These are phyloP conservation scores for Cavia porcellus DNA, from an alignment of 2,113 vertebrate species.

Conservation along the genomic window DNA sequence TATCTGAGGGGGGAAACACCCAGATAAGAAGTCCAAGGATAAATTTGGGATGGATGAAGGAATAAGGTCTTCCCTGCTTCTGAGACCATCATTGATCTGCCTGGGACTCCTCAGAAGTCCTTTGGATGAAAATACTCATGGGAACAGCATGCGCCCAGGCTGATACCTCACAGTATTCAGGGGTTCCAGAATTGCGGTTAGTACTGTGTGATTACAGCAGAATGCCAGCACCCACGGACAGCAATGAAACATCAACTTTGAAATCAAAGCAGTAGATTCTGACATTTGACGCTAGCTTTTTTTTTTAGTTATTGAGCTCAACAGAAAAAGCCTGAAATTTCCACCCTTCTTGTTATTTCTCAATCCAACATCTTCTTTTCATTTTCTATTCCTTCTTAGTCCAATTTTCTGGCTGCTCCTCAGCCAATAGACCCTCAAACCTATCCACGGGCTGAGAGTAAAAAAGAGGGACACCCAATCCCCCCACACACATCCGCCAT, in stretches of 20 bases:
- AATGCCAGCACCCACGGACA: neutral
- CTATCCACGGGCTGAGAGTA: neutral
- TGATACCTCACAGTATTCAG: conserved; percentile 15
- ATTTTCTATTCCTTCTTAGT: conserved; percentile 57
- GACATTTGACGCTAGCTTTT: neutral
- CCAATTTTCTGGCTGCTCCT: conserved; percentile 28
- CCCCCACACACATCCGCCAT: fast-evolving
- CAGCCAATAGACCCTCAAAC: neutral
- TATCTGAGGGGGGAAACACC: neutral
- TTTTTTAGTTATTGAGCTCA: conserved; percentile 59
- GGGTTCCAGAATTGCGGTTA: neutral
- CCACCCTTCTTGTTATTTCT: conserved; percentile 62
- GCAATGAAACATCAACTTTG: conserved; percentile 57
- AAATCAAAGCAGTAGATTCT: neutral
- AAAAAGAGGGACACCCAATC: neutral
- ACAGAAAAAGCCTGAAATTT: conserved; percentile 67
- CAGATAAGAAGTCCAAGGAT: neutral
- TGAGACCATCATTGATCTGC: neutral
- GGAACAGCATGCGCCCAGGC: neutral
- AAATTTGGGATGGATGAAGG: conserved; percentile 12
- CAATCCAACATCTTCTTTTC: conserved; percentile 62
- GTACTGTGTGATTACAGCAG: neutral
- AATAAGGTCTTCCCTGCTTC: conserved; percentile 46
- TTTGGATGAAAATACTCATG: conserved; percentile 36
- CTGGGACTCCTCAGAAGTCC: neutral